A percentile compares a stretch with the other conserved stretches of the same genome.
Evolutionary conservation across 2,888 invertebrate genomes (phyloP).

Genomic region (Diploptera punctata): DNA sequence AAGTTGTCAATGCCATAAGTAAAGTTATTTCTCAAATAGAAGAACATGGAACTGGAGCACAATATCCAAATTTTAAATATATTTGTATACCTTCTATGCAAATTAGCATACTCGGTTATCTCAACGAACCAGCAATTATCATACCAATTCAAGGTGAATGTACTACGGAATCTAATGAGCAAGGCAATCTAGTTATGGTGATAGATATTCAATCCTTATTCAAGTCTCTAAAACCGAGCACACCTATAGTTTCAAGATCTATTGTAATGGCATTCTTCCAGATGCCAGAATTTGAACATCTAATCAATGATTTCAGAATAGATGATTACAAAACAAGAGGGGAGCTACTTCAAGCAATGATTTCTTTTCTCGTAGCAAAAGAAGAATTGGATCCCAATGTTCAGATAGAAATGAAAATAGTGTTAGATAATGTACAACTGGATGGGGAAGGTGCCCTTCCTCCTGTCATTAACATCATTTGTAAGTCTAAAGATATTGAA

Average conservation of each 20-base stretch:
- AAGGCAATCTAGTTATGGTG: neutral
- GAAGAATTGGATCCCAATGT: neutral
- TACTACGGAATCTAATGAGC: neutral
- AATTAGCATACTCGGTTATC: no score
- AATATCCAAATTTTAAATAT: conserved; percentile 17
- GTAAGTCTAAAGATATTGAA: neutral
- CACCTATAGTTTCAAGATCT: neutral
- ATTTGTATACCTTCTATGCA: neutral
- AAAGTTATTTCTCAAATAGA: neutral
- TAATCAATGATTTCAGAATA: neutral
- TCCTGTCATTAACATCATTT: neutral
- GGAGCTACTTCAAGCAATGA: neutral
- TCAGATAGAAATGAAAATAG: neutral
- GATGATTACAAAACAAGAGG: neutral
- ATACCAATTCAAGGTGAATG: neutral
- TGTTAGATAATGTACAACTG: neutral
- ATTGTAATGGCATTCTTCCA: neutral
- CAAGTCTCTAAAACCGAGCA: neutral
- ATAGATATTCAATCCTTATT: conserved; percentile 2
- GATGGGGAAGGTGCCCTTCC: neutral
- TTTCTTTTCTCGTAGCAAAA: neutral
- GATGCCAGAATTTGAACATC: neutral
- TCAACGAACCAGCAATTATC: neutral
- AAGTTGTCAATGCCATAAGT: neutral
- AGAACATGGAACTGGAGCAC: neutral